Conservation (phyloP, 2,797 vertebrate species). For the Gymnocypris eckloni region DNA sequence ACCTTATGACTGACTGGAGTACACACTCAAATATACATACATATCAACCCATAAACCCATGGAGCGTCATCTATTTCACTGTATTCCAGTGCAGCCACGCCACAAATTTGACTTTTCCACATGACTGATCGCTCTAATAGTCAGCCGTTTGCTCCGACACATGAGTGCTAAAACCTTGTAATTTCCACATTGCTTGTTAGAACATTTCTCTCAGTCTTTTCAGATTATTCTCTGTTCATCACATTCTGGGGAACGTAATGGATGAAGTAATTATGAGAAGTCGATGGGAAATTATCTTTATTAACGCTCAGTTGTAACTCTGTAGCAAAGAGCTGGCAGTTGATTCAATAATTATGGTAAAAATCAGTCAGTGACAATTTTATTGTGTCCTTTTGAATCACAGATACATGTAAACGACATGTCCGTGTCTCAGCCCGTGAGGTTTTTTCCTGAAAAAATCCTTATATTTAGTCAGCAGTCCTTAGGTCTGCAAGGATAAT, state of each 20-base stretch:
- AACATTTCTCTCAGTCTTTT: conserved; percentile 16
- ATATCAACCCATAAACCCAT: conserved; percentile 35
- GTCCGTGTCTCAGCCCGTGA: background rate
- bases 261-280: conserved; percentile 15
- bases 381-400: conserved; percentile 4
- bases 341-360: background rate
- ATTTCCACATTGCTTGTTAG: conserved; percentile 43
- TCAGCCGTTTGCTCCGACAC: conserved; percentile 50
- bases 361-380: background rate
- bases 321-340: background rate
- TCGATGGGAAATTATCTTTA: conserved; percentile 1
- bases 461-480: background rate
- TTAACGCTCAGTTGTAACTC: background rate
- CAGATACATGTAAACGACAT: background rate
- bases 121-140: conserved; percentile 56
- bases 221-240: background rate
- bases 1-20: conserved; percentile 41
- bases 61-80: conserved; percentile 44
- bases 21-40: conserved; percentile 50
- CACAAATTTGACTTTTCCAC: conserved; percentile 60
- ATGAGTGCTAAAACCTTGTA: conserved; percentile 46
- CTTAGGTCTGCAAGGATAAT: background rate
- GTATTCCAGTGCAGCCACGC: conserved; percentile 55
- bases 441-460: background rate
- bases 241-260: background rate